Evolutionary conservation across 1,140 invertebrate genomes (phyloP).

Genomic region (Atopsyche davidsoni): DNA sequence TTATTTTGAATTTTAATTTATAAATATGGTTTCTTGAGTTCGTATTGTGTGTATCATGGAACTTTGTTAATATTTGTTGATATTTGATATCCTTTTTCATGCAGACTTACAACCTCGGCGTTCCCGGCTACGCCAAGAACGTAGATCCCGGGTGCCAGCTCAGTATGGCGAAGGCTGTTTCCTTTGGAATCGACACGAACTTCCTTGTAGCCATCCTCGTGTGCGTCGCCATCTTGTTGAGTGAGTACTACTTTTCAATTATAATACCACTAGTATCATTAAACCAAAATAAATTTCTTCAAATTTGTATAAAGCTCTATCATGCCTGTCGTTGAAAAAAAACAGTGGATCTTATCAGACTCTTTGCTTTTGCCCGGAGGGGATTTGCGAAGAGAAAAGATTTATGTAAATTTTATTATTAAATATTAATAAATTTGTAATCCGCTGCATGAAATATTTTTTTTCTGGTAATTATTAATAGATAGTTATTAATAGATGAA

Average conservation of each 20-base stretch:
- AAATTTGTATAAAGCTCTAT: too few relatives aligned
- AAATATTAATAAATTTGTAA: too few relatives aligned
- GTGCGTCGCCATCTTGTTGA: conserved; percentile 69
- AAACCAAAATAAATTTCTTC: too few relatives aligned
- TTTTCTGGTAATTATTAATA: too few relatives aligned
- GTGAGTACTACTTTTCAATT: conserved; percentile 44
- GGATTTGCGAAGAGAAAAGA: too few relatives aligned
- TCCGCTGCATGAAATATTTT: too few relatives aligned
- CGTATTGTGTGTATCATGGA: background rate
- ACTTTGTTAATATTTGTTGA: background rate
- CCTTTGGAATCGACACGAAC: conserved; percentile 75
- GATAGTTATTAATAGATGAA: too few relatives aligned
- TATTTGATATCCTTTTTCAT: conserved; percentile 30
- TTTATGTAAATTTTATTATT: too few relatives aligned
- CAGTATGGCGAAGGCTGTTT: conserved; percentile 63
- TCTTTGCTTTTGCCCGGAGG: too few relatives aligned
- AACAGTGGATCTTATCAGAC: too few relatives aligned
- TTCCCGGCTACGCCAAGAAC: conserved; percentile 61
- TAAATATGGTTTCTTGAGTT: background rate
- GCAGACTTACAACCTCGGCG: conserved; percentile 70
- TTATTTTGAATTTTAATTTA: conserved; percentile 1
- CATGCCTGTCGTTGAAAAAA: too few relatives aligned
- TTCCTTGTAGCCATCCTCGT: conserved; percentile 79
- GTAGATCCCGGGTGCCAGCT: conserved; percentile 63
- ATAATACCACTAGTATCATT: background rate